phyloP scores from a whole-genome alignment of 1,140 invertebrate genomes.

The Elysia chlorotica region DNA sequence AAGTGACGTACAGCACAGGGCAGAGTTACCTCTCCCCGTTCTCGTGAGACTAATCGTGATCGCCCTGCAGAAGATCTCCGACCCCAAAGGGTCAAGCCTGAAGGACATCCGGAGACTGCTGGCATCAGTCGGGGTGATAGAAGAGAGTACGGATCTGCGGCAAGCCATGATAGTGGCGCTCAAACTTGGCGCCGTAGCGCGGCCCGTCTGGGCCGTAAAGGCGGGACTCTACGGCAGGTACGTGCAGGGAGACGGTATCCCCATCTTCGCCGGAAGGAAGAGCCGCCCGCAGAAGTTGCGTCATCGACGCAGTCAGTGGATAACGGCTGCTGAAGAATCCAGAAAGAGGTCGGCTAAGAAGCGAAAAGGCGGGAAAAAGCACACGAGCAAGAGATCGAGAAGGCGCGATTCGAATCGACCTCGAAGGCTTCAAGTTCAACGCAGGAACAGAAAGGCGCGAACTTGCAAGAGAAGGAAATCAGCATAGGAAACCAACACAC shows the following conservation, averaged over 20 bases:
- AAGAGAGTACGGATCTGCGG: neutral
- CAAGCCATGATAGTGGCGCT: constrained; percentile 12
- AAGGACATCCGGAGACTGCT: constrained; percentile 16
- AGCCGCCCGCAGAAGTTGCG: neutral
- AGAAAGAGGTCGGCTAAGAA: no score
- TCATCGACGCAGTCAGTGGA: no score
- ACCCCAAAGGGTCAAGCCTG: neutral
- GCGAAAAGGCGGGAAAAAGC: no score
- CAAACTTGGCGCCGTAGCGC: neutral
- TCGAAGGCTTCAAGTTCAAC: no score
- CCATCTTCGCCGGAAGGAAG: constrained; percentile 8
- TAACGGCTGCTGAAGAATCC: no score
- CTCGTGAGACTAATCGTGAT: neutral
- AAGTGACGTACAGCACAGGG: no score
- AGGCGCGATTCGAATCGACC: no score
- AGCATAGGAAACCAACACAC: no score
- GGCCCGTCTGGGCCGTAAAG: constrained; percentile 12
- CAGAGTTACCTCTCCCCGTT: neutral
- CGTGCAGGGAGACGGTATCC: constrained; percentile 11
- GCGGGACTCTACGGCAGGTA: constrained; percentile 13
- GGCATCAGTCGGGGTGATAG: neutral
- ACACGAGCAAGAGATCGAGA: no score
- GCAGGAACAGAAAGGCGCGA: no score
- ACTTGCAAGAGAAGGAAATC: no score
- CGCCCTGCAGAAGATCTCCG: neutral